Conservation (phyloP, 2,888 invertebrate genomes). For the Limnephilus marmoratus region DNA sequence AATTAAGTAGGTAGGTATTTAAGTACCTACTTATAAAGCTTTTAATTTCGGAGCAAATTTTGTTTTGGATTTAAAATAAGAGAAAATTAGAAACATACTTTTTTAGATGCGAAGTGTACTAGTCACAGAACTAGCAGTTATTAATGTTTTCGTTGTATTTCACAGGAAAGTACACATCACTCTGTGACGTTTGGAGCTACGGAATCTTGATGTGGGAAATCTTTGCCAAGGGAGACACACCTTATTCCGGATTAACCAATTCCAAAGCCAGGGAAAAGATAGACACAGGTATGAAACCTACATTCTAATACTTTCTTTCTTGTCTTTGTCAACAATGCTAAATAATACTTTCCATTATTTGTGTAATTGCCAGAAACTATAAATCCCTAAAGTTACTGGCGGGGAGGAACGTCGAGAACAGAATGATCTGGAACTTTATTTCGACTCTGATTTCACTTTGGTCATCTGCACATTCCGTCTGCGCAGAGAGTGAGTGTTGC, state of each 20-base stretch:
- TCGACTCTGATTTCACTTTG: too few species aligned
- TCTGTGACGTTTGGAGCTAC: conserved; percentile 98
- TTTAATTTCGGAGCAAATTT: too few species aligned
- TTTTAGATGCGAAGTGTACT: too few species aligned
- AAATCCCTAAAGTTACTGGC: too few species aligned
- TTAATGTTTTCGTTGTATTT: conserved; percentile 58
- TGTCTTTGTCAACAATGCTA: not conserved
- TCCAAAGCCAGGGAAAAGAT: conserved; percentile 95
- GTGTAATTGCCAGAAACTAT: too few species aligned
- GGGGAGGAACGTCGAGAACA: too few species aligned
- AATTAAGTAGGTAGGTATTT: too few species aligned
- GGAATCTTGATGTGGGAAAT: conserved; percentile 98
- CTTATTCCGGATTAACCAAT: conserved; percentile 96
- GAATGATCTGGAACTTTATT: too few species aligned
- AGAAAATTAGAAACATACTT: not conserved
- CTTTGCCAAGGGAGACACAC: conserved; percentile 94
- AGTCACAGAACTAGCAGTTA: not conserved
- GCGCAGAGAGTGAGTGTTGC: too few species aligned
- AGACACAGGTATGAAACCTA: conserved; percentile 83
- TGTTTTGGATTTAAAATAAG: not conserved
- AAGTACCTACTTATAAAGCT: too few species aligned
- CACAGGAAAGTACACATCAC: conserved; percentile 92
- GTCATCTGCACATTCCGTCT: too few species aligned
- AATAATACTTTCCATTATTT: not conserved
- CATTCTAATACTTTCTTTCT: not conserved